Evolutionary conservation across 1,140 invertebrate species (phyloP).

Genomic region (Leptoteleia sp.): DNA sequence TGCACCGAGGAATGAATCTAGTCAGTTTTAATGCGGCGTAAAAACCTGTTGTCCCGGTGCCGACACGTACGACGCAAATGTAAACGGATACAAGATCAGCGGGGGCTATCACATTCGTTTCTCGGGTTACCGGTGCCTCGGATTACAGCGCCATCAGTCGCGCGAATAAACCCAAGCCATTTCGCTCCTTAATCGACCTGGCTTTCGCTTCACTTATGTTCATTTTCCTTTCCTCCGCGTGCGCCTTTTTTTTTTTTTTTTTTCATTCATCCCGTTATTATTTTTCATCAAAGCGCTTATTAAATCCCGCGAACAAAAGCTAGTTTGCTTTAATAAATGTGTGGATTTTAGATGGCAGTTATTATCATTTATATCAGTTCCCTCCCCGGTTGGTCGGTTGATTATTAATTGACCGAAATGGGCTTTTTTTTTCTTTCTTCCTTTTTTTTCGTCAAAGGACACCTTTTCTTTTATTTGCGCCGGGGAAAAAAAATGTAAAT

Average conservation of each 20-base stretch:
- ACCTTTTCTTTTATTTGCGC: too few relatives aligned
- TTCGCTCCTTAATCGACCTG: constrained; percentile 52
- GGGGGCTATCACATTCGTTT: constrained; percentile 42
- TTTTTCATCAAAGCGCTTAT: constrained; percentile 52
- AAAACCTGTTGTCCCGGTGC: constrained; percentile 37
- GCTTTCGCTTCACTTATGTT: constrained; percentile 46
- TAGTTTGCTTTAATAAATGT: constrained; percentile 44
- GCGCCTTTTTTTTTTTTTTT: too few relatives aligned
- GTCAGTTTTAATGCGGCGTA: constrained; percentile 25
- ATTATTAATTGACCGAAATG: constrained; percentile 36
- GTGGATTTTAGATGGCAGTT: constrained; percentile 19
- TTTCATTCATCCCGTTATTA: constrained; percentile 43
- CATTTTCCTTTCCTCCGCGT: constrained; percentile 36
- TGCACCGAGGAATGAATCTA: constrained; percentile 23
- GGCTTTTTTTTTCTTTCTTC: too few relatives aligned
- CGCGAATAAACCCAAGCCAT: constrained; percentile 45
- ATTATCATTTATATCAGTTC: constrained; percentile 47
- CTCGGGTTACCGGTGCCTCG: constrained; percentile 45
- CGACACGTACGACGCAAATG: constrained; percentile 39
- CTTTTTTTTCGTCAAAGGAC: too few relatives aligned
- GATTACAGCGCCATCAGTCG: constrained; percentile 52
- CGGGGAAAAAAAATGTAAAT: too few relatives aligned
- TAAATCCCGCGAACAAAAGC: constrained; percentile 40
- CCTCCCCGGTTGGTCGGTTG: constrained; percentile 2
- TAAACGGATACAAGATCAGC: constrained; percentile 55